Evolutionary conservation across 37 sponge, comb jelly and placozoan genomes (phyloP).

Genomic region (Chondrilla cf. caribensis): DNA sequence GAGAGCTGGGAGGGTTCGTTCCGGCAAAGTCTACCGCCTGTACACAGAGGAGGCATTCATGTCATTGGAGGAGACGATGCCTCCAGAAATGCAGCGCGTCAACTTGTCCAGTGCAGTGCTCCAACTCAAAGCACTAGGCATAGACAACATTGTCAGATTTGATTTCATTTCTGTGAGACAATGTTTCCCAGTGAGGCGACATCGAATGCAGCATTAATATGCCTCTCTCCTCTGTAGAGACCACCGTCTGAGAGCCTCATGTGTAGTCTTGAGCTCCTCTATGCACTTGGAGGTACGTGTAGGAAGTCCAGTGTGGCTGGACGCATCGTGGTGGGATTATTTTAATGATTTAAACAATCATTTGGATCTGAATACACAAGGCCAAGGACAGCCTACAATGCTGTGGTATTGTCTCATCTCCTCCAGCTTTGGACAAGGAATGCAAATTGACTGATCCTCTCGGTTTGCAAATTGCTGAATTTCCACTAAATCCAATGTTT

Average conservation of each 20-base stretch:
- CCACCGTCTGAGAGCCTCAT: conserved; percentile 82
- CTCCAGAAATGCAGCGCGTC: conserved; percentile 79
- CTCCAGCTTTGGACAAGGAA: conserved; percentile 72
- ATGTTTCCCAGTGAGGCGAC: no score
- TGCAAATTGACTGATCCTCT: conserved; percentile 71
- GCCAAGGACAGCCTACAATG: no score
- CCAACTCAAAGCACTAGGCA: conserved; percentile 86
- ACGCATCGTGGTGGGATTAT: no score
- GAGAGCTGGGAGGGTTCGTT: conserved; percentile 85
- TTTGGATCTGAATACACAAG: no score
- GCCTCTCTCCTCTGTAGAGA: no score
- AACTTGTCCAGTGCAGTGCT: conserved; percentile 82
- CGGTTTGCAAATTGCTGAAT: conserved; percentile 87
- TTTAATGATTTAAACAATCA: no score
- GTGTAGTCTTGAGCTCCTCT: conserved; percentile 80
- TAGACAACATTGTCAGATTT: conserved; percentile 89
- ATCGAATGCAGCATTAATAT: no score
- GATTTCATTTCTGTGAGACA: conserved; percentile 77
- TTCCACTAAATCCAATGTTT: conserved; percentile 91
- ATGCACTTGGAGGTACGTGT: conserved; percentile 77
- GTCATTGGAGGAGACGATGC: conserved; percentile 42
- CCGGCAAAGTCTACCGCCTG: conserved; percentile 79
- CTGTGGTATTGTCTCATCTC: no score
- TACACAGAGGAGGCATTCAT: conserved; percentile 70
- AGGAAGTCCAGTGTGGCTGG: no score